Evolutionary conservation across 2,888 invertebrate genomes (phyloP).

Genomic region (Leucophenga maculata): DNA sequence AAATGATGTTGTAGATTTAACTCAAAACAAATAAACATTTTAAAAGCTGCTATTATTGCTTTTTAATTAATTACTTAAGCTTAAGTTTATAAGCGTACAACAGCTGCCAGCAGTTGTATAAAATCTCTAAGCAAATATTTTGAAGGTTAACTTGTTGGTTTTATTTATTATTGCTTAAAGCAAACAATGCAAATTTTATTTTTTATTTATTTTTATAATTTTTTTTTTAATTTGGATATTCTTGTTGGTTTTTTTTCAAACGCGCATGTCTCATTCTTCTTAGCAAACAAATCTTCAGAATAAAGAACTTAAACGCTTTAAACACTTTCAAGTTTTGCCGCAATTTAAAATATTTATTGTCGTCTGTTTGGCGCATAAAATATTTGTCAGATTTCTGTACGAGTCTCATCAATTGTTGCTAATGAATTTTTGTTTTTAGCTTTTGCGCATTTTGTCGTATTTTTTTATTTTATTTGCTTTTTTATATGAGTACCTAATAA

Average conservation of each 20-base stretch:
- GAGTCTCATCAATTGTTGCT: conserved; percentile 6
- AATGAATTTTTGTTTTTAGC: conserved; percentile 3
- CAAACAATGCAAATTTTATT: background rate
- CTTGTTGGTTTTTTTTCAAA: too few species aligned
- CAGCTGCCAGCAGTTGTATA: background rate
- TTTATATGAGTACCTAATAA: too few species aligned
- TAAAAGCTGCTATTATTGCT: too few species aligned
- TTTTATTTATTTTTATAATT: too few species aligned
- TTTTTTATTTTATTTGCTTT: too few species aligned
- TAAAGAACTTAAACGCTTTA: background rate
- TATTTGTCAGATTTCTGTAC: background rate
- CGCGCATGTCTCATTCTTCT: background rate
- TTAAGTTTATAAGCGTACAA: conserved; percentile 15
- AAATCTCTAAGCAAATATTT: background rate
- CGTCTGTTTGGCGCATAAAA: too few species aligned
- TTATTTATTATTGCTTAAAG: background rate
- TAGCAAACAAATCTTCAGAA: background rate
- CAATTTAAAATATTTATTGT: background rate
- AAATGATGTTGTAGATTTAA: too few species aligned
- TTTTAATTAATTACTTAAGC: conserved; percentile 11
- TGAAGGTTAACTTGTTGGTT: conserved; percentile 8
- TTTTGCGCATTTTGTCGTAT: too few species aligned
- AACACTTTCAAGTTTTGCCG: conserved; percentile 17
- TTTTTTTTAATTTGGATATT: too few species aligned
- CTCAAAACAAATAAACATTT: too few species aligned